These are phyloP conservation scores for Lagria hirta DNA, from an alignment of 2,888 invertebrate genomes.

Conservation along the genomic window DNA sequence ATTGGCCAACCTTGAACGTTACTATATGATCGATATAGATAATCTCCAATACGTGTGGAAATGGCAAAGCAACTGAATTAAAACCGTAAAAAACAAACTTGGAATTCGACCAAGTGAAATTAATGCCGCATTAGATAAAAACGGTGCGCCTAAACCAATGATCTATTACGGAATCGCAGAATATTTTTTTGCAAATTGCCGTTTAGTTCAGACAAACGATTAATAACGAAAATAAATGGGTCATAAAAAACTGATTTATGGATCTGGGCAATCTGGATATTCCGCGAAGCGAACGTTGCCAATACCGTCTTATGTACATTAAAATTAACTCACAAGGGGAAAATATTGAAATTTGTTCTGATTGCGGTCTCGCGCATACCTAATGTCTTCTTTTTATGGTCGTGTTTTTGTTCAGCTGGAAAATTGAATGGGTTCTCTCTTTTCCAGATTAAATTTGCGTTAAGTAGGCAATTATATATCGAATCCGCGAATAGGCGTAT, in stretches of 20 bases:
- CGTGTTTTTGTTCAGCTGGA: constrained; percentile 42
- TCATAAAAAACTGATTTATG: constrained; percentile 55
- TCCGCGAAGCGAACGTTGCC: constrained; percentile 36
- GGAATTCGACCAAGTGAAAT: constrained; percentile 14
- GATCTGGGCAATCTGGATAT: constrained; percentile 45
- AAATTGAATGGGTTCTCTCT: constrained; percentile 41
- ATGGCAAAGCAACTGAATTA: background rate
- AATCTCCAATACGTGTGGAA: background rate
- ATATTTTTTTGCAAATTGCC: constrained; percentile 45
- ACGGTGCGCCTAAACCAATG: constrained; percentile 39
- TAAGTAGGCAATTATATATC: constrained; percentile 7
- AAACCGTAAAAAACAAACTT: background rate
- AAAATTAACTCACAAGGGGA: constrained; percentile 46
- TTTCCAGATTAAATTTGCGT: constrained; percentile 19
- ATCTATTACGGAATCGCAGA: constrained; percentile 40
- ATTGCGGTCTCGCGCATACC: constrained; percentile 36
- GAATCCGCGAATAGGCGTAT: background rate
- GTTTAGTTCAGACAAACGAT: constrained; percentile 50
- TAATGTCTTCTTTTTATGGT: constrained; percentile 42
- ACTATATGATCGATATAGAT: background rate
- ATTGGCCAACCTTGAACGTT: too few relatives aligned
- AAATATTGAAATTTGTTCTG: constrained; percentile 48
- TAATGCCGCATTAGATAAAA: constrained; percentile 28
- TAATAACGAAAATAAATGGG: constrained; percentile 53
- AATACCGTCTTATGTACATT: constrained; percentile 46